Evolutionary conservation across 2,888 invertebrate genomes (phyloP).

Genomic region (Leptopilina myrica): DNA sequence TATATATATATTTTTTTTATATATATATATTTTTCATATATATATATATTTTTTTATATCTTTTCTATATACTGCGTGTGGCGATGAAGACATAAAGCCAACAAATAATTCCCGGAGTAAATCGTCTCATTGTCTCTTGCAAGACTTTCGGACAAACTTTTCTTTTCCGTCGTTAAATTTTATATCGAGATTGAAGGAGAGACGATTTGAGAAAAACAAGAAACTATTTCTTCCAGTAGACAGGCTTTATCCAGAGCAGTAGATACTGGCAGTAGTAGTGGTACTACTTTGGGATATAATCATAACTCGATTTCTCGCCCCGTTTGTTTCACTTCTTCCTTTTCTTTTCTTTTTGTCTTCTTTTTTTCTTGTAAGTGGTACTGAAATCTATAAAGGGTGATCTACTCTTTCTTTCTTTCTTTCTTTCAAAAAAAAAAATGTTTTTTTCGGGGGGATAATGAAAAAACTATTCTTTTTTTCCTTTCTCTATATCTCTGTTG

Average conservation of each 20-base stretch:
- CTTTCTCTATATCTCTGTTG: conserved; percentile 43
- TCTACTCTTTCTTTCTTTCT: not conserved
- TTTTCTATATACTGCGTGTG: conserved; percentile 14
- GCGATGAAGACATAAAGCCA: conserved; percentile 18
- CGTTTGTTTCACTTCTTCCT: conserved; percentile 14
- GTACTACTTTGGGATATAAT: conserved; percentile 2
- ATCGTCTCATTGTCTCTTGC: conserved; percentile 1
- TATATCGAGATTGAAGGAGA: not conserved
- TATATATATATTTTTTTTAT: too few relatives aligned
- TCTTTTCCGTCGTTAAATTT: conserved; percentile 24
- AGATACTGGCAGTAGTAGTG: not conserved
- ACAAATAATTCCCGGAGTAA: conserved; percentile 22
- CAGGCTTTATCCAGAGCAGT: not conserved
- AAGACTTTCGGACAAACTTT: conserved; percentile 12
- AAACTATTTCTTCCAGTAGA: not conserved
- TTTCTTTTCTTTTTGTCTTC: too few relatives aligned
- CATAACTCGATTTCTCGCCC: conserved; percentile 8
- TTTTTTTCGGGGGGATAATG: conserved; percentile 15
- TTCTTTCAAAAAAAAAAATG: not conserved
- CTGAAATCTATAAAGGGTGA: conserved; percentile 23
- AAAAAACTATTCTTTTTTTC: conserved; percentile 28
- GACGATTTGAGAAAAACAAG: conserved; percentile 2
- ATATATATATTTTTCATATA: too few relatives aligned
- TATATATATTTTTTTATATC: conserved; percentile 1
- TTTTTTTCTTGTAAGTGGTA: not conserved